A percentile compares a stretch with the other conserved stretches of the same genome.
phyloP scores from a whole-genome alignment of 2,113 vertebrate species.

The Phyllostomus hastatus region DNA sequence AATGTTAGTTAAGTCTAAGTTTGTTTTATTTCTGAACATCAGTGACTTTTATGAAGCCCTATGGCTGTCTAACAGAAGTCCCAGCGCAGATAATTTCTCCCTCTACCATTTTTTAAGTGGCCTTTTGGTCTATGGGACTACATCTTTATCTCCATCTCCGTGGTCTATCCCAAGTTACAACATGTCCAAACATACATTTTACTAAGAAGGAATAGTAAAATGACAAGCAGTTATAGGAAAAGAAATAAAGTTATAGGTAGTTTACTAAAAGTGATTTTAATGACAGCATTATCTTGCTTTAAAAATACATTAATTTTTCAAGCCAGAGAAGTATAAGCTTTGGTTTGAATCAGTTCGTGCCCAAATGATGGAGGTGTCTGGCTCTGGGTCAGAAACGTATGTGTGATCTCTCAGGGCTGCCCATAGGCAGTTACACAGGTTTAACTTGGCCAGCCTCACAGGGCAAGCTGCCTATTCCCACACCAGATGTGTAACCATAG shows the following conservation, averaged over 20 bases:
- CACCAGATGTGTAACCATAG: accelerated
- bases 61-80: background rate
- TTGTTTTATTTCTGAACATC: background rate
- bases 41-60: background rate
- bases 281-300: background rate
- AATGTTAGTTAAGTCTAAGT: background rate
- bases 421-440: background rate
- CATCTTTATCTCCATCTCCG: background rate
- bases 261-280: background rate
- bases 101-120: background rate
- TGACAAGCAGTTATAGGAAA: background rate
- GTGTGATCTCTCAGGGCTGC: background rate
- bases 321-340: background rate
- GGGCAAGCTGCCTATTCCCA: background rate
- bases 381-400: background rate
- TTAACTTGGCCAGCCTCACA: background rate
- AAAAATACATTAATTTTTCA: background rate
- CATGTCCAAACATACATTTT: background rate
- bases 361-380: background rate
- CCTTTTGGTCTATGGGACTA: background rate
- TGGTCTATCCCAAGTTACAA: background rate
- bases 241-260: background rate
- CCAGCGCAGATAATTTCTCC: background rate
- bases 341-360: background rate
- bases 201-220: background rate